Conservation (phyloP, 2,888 invertebrate genomes). For the Lithodes maja region DNA sequence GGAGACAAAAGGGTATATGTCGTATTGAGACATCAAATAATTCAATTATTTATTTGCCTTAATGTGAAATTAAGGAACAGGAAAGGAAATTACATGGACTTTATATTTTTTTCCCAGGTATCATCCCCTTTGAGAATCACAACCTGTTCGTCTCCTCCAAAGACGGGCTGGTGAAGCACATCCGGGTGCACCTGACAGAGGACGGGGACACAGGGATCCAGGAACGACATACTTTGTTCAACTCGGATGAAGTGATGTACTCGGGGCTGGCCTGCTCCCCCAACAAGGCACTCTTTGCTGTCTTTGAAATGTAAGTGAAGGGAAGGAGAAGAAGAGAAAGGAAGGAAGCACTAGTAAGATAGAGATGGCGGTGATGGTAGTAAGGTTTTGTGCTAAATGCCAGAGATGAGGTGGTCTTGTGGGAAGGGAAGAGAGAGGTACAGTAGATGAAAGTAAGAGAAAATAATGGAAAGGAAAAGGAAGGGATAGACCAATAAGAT, state of each 20-base stretch:
- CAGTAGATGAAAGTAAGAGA: no score
- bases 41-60: neutral
- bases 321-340: no score
- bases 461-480: no score
- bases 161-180: slow-evolving; percentile 34
- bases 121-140: slow-evolving; percentile 16
- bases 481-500: no score
- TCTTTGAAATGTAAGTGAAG: slow-evolving; percentile 47
- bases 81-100: no score
- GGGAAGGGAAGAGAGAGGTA: no score
- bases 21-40: neutral
- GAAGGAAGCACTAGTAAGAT: no score
- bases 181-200: neutral
- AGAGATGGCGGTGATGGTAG: no score
- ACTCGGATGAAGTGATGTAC: slow-evolving; percentile 38
- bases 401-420: no score
- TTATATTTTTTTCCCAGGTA: slow-evolving; percentile 13
- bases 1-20: no score
- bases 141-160: slow-evolving; percentile 34
- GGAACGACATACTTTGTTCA: slow-evolving; percentile 5
- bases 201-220: slow-evolving; percentile 25
- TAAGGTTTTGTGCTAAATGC: no score
- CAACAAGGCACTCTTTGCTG: slow-evolving; percentile 37
- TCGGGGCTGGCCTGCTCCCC: slow-evolving; percentile 38
- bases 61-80: neutral